phyloP scores from a whole-genome alignment of 2,113 vertebrate genomes.

The Oncorhynchus masou region DNA sequence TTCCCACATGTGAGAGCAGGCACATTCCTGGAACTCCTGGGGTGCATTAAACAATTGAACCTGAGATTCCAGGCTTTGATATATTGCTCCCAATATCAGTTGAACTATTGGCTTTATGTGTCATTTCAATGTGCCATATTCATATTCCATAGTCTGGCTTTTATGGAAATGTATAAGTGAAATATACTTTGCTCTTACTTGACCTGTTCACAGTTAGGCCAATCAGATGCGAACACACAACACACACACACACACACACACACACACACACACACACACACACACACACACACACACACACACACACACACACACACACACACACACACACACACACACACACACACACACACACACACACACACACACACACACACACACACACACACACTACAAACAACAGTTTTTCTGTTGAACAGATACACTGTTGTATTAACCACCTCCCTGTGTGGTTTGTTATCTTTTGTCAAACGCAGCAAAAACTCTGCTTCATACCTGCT shows the following conservation, averaged over 20 bases:
- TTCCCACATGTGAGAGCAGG: constrained; percentile 50
- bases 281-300: no score
- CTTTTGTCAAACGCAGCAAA: no score
- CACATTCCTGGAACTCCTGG: constrained; percentile 41
- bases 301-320: no score
- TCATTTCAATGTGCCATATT: constrained; percentile 14
- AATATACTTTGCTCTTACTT: neutral
- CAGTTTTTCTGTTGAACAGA: neutral
- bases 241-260: no score
- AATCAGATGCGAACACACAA: no score
- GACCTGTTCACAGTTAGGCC: neutral
- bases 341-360: neutral
- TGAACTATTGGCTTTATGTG: constrained; percentile 14
- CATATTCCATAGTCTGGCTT: constrained; percentile 35
- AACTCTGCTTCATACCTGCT: no score
- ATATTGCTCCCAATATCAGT: constrained; percentile 30
- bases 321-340: no score
- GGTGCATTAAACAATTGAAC: constrained; percentile 40
- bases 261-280: no score
- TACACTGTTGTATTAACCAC: neutral
- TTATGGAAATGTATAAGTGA: constrained; percentile 32
- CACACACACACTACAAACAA: neutral
- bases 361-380: no score
- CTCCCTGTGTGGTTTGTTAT: neutral
- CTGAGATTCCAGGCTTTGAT: constrained; percentile 40